Conservation (phyloP, 2,113 vertebrate genomes). For the Arothron firmamentum region DNA sequence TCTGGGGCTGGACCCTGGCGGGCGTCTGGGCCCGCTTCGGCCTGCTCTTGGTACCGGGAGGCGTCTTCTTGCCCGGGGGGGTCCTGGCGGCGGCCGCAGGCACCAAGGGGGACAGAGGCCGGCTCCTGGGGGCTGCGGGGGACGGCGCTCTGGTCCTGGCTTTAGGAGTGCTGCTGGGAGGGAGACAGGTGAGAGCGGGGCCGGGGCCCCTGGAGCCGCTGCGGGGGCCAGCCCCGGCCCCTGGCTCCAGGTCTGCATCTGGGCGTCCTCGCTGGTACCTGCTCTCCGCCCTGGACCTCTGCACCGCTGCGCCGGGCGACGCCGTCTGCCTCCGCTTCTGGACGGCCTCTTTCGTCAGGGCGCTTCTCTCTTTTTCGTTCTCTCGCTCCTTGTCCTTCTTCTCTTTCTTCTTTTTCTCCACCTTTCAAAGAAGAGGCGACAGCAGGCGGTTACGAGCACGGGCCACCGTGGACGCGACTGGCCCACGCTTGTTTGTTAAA, state of each 20-base stretch:
- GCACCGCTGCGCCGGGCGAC: conserved; percentile 42
- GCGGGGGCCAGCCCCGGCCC: too few relatives aligned
- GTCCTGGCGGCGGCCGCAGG: conserved; percentile 71
- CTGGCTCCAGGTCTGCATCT: too few relatives aligned
- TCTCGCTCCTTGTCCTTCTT: conserved; percentile 96
- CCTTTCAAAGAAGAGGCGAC: conserved; percentile 46
- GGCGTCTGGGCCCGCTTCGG: conserved; percentile 78
- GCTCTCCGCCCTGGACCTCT: conserved; percentile 64
- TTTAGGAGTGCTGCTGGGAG: conserved; percentile 65
- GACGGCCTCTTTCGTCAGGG: conserved; percentile 81
- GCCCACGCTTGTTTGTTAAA: too few relatives aligned
- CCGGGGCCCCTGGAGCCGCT: too few relatives aligned
- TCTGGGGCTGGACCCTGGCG: conserved; percentile 56
- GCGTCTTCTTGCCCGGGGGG: conserved; percentile 69
- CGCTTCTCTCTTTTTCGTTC: conserved; percentile 89
- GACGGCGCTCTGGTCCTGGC: conserved; percentile 82
- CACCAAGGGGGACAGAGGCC: conserved; percentile 80
- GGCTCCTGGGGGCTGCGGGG: conserved; percentile 78
- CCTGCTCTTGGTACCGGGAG: conserved; percentile 74
- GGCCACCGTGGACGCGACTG: neutral
- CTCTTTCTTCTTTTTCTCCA: conserved; percentile 90
- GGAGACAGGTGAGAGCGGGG: neutral
- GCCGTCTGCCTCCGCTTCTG: conserved; percentile 81
- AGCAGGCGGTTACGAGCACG: neutral
- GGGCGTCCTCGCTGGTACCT: conserved; percentile 53